These are phyloP conservation scores for Diacarnus erythraeanus DNA, from an alignment of 37 sponge, comb jelly and placozoan species.

Conservation along the genomic window DNA sequence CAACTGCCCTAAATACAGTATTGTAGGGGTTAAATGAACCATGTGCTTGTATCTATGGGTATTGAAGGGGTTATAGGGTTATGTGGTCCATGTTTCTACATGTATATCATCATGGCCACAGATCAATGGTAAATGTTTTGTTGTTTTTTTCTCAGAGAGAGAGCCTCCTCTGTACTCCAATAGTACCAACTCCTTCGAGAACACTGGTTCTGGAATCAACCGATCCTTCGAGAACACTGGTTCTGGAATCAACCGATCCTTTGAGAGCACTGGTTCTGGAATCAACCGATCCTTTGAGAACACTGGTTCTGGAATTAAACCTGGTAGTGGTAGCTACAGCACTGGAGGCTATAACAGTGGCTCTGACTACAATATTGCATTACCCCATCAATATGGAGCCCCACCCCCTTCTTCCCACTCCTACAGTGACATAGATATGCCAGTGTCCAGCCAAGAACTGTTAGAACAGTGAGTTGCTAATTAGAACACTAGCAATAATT, in stretches of 20 bases:
- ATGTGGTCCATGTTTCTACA: too few species aligned
- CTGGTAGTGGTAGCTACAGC: not conserved
- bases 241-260: too few species aligned
- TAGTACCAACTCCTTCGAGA: not conserved
- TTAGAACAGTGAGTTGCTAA: not conserved
- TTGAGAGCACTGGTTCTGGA: slow-evolving; percentile 1
- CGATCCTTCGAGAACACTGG: too few species aligned
- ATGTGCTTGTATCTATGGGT: too few species aligned
- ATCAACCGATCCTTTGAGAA: not conserved
- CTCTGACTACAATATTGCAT: too few species aligned
- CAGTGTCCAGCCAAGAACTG: not conserved
- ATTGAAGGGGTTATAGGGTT: too few species aligned
- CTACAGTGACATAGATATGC: slow-evolving; percentile 26
- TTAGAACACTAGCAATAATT: too few species aligned
- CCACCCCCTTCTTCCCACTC: not conserved
- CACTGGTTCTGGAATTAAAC: not conserved
- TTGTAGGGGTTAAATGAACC: too few species aligned
- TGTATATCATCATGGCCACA: not conserved
- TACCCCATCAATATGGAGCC: not conserved
- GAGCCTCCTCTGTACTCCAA: slow-evolving; percentile 34
- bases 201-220: too few species aligned
- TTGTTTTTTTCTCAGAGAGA: not conserved
- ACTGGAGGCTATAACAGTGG: not conserved
- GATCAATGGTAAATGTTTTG: not conserved
- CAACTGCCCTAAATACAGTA: too few species aligned